These are phyloP conservation scores for Platichthys flesus DNA, from an alignment of 2,113 vertebrate genomes.

Conservation along the genomic window DNA sequence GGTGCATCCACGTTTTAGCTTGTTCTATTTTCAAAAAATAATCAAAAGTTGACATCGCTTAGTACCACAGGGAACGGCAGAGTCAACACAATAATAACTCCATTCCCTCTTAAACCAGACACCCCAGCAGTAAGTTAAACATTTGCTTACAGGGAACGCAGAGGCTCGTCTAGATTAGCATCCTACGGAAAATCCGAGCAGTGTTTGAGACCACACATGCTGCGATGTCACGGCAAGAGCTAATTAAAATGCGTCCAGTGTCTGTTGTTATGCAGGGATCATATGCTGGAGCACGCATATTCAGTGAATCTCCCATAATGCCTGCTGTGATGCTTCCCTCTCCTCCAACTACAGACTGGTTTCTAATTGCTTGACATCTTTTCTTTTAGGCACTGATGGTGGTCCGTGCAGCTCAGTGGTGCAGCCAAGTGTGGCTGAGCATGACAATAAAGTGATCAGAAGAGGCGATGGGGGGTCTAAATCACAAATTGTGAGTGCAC, in stretches of 20 bases:
- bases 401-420: constrained; percentile 51
- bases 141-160: constrained; percentile 58
- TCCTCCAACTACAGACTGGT: constrained; percentile 52
- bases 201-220: constrained; percentile 57
- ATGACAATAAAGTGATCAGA: constrained; percentile 74
- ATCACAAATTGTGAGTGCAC: constrained; percentile 49
- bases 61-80: constrained; percentile 10
- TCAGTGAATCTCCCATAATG: constrained; percentile 69
- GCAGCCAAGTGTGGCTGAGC: constrained; percentile 72
- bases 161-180: constrained; percentile 48
- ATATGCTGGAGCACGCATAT: constrained; percentile 77
- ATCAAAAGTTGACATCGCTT: constrained; percentile 33
- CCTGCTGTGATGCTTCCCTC: constrained; percentile 72
- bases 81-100: constrained; percentile 21
- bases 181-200: constrained; percentile 56
- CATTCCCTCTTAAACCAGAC: constrained; percentile 38
- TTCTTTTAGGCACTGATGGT: constrained; percentile 51
- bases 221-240: constrained; percentile 60
- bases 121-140: constrained; percentile 55
- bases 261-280: constrained; percentile 73
- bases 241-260: constrained; percentile 74
- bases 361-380: constrained; percentile 74
- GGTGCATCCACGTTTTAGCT: neutral
- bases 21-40: neutral
- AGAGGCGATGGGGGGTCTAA: constrained; percentile 33